phyloP scores from a whole-genome alignment of 2,113 vertebrate species.

The Herpailurus yagouaroundi region DNA sequence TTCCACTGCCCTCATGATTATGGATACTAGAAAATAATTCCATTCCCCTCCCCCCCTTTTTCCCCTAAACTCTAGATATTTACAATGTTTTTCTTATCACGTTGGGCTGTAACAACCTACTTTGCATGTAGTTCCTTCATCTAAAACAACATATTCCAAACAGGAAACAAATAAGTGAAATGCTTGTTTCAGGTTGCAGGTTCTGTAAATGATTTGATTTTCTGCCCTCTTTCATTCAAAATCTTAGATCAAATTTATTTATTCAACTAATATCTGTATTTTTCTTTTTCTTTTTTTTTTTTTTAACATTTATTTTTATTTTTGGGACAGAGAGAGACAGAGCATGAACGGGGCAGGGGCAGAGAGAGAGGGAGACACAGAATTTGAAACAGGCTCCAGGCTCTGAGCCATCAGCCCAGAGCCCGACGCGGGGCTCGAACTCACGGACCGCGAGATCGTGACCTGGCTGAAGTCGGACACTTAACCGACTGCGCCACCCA shows the following conservation, averaged over 20 bases:
- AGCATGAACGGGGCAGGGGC: too few relatives aligned
- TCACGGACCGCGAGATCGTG: too few relatives aligned
- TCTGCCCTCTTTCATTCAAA: background rate
- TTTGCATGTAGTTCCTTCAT: background rate
- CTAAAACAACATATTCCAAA: background rate
- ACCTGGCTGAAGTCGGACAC: too few relatives aligned
- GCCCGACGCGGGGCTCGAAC: too few relatives aligned
- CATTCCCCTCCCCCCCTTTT: background rate
- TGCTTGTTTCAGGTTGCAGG: background rate
- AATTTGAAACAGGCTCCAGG: too few relatives aligned
- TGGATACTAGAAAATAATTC: background rate
- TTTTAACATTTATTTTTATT: too few relatives aligned
- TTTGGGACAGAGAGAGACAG: too few relatives aligned
- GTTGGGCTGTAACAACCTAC: background rate
- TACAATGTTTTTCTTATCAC: background rate
- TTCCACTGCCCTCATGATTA: background rate
- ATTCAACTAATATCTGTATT: background rate
- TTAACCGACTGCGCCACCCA: too few relatives aligned
- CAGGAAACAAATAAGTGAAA: background rate
- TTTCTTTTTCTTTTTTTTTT: too few relatives aligned
- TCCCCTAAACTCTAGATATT: background rate
- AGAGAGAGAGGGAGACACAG: too few relatives aligned
- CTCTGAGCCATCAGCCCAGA: too few relatives aligned
- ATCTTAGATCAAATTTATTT: constrained; percentile 26
- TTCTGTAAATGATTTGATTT: constrained; percentile 9